Conservation (phyloP, 2,888 invertebrate species). For the Andrena marginata region DNA sequence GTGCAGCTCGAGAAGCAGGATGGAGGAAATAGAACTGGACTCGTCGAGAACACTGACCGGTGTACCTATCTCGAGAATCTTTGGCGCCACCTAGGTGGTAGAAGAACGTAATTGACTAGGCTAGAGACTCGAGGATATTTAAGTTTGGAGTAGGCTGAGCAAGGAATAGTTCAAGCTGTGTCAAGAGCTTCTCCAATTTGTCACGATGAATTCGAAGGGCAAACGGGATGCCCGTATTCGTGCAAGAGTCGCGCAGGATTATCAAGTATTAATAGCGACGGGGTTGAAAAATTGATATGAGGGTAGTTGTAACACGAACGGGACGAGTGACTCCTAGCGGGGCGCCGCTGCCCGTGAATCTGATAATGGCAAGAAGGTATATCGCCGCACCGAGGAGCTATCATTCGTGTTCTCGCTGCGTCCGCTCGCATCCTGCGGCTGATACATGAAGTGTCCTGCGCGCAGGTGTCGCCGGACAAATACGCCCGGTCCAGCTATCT, state of each 20-base stretch:
- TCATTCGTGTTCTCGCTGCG: conserved; percentile 69
- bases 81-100: too few species aligned
- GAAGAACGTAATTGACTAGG: too few species aligned
- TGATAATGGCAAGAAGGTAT: conserved; percentile 70
- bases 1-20: background rate
- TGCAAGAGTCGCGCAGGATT: conserved; percentile 19
- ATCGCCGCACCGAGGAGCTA: conserved; percentile 58
- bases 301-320: conserved; percentile 56
- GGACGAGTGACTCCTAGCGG: conserved; percentile 69
- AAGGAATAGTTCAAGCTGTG: too few species aligned
- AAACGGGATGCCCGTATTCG: conserved; percentile 16
- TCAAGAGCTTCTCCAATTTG: too few species aligned
- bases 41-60: too few species aligned
- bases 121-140: too few species aligned
- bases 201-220: background rate
- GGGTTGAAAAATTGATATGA: conserved; percentile 45
- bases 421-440: conserved; percentile 58
- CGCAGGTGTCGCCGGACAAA: conserved; percentile 83
- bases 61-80: too few species aligned
- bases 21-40: too few species aligned
- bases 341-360: conserved; percentile 75
- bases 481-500: conserved; percentile 75
- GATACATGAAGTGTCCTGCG: conserved; percentile 78
- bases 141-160: too few species aligned
- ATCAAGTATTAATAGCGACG: conserved; percentile 44